phyloP scores from a whole-genome alignment of 2,113 vertebrate genomes.

The Corythornis cristatus region DNA sequence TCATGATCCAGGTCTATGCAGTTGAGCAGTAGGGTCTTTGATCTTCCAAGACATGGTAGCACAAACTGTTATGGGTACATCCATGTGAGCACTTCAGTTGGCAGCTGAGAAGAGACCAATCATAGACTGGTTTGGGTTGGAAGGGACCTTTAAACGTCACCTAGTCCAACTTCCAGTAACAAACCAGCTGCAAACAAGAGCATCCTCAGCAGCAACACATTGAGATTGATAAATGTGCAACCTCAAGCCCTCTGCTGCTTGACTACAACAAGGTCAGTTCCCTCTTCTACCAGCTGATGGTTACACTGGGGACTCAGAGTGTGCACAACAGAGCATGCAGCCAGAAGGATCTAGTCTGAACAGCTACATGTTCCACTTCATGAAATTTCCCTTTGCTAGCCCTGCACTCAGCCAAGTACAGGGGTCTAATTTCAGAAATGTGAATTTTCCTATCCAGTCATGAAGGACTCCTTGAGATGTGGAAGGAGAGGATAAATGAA shows the following conservation, averaged over 20 bases:
- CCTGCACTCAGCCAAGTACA: background rate
- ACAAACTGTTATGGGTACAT: background rate
- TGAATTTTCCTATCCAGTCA: background rate
- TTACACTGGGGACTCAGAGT: rapidly evolving
- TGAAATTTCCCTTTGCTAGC: rapidly evolving
- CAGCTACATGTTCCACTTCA: background rate
- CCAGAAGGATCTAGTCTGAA: background rate
- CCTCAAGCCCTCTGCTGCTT: background rate
- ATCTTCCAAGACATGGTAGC: background rate
- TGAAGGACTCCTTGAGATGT: background rate
- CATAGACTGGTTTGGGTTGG: too few species aligned
- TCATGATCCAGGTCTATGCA: background rate
- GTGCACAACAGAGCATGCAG: background rate
- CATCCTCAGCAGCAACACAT: background rate
- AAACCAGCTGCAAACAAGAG: background rate
- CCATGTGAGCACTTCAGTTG: background rate
- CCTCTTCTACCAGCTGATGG: background rate
- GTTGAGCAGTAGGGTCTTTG: background rate
- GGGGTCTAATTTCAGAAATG: background rate
- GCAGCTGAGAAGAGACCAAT: background rate
- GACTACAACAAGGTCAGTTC: background rate
- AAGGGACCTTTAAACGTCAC: too few species aligned
- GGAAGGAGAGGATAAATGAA: background rate
- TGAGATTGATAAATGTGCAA: background rate
- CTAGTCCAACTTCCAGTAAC: background rate